Base-by-base conservation (phyloP, 2,888 invertebrate genomes). In the Uropetala carovei region DNA sequence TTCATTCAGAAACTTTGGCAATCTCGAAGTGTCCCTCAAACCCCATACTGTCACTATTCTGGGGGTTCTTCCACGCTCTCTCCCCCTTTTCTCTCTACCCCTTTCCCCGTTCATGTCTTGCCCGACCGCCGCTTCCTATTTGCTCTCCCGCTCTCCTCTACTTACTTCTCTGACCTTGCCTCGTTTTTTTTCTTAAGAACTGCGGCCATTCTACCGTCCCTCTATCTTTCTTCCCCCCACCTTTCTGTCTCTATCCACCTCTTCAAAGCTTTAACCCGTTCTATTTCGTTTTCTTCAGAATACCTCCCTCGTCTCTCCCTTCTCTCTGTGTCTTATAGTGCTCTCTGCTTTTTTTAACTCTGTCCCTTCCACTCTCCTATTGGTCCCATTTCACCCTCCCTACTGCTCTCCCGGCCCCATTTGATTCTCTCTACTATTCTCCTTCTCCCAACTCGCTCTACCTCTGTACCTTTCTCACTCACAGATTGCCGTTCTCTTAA, bases 1-100 rank as follows among this genome's bases (percentile, higher is more conserved):
- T 89, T n/a, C 43, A 64, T 89, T 89, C 89, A 60, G 43, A 89
- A 89, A 89, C 89, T 89, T 89, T 89, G 64, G 64, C 43, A 89
- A 89, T 89, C 89, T 64, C 60, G 18, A 18, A 86, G 86, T 68
- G 89, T 64, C 89, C 89, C 89, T 68, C 43, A 43, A 64, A 64
- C 86, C 59, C 59, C 64, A n/a, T 30, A 13, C 89, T 68, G 30
- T 58, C 58, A 9, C 58, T 57, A 58, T 85, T 56, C 86, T 30
- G 10, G 75, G 75, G 75, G 16, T n/a, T 59, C 64, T 30, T 89
- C 89, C 27, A 27, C 68, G 13, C 22, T 18, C 83, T 13, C n/a
- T 57, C 14, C 64, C 64, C 14, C 18, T 5, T 64, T 3, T 64
- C 18, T 64, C 64, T 7, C 64, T 64, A 1, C 16, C 64, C 64